Conservation (phyloP, 2,113 vertebrate species). For the Mastomys natalensis region DNA sequence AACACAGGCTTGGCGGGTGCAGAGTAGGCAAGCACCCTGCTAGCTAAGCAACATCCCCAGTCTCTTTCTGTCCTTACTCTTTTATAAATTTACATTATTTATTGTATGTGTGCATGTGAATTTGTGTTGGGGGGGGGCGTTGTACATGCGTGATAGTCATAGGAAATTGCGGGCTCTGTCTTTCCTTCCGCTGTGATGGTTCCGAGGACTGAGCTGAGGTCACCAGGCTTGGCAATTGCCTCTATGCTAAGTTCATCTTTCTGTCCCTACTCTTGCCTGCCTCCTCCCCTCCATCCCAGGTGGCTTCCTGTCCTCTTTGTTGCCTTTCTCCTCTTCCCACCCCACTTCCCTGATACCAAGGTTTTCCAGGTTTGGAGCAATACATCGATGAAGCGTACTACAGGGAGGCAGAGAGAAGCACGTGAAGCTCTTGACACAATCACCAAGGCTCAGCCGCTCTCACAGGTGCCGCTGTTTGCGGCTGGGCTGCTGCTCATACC, state of each 20-base stretch:
- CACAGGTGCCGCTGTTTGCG: not conserved
- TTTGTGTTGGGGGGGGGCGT: not conserved
- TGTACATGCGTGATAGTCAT: not conserved
- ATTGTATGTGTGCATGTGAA: not conserved
- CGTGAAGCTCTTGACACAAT: not conserved
- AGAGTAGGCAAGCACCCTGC: not conserved
- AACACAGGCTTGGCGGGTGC: not conserved
- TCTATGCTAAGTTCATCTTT: not conserved
- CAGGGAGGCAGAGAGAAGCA: not conserved
- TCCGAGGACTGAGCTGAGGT: not conserved
- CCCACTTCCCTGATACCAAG: too few relatives aligned
- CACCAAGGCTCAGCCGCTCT: too few relatives aligned
- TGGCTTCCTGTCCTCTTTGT: not conserved
- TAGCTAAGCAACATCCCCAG: too few relatives aligned
- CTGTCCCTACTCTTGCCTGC: not conserved
- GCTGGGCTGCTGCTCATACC: not conserved
- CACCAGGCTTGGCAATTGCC: not conserved
- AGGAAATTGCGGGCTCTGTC: not conserved
- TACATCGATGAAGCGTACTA: not conserved
- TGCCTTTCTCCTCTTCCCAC: not conserved
- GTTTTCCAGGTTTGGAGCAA: not conserved
- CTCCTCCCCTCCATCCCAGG: not conserved
- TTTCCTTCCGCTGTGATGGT: not conserved
- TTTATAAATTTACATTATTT: not conserved
- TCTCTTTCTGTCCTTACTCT: not conserved